These are phyloP conservation scores for Crenuchus spilurus DNA, from an alignment of 2,797 vertebrate genomes.

Conservation along the genomic window DNA sequence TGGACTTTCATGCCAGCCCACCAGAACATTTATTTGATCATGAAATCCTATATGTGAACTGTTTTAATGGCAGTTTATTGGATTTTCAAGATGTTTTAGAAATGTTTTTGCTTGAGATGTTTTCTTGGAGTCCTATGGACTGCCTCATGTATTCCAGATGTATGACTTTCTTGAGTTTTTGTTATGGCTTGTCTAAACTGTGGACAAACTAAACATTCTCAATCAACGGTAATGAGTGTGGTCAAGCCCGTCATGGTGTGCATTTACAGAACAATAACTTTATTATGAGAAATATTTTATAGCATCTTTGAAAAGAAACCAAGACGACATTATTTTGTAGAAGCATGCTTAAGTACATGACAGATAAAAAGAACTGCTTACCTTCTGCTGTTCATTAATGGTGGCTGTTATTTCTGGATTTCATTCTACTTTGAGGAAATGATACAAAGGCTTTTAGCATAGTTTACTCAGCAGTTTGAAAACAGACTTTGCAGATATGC, in stretches of 20 bases:
- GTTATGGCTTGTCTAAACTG: no score
- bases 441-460: background rate
- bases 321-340: background rate
- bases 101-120: no score
- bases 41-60: background rate
- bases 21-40: background rate
- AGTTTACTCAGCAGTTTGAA: background rate
- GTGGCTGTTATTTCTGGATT: no score
- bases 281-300: background rate
- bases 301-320: background rate
- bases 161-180: no score
- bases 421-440: background rate
- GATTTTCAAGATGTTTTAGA: no score
- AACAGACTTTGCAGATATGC: background rate
- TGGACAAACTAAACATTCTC: no score
- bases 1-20: background rate
- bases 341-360: background rate
- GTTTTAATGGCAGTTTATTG: no score
- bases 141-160: no score
- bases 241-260: no score
- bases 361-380: background rate
- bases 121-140: no score
- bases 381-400: background rate
- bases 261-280: background rate
- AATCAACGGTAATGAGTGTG: no score